These are phyloP conservation scores for Anastrepha obliqua DNA, from an alignment of 1,140 invertebrate genomes.

Conservation along the genomic window DNA sequence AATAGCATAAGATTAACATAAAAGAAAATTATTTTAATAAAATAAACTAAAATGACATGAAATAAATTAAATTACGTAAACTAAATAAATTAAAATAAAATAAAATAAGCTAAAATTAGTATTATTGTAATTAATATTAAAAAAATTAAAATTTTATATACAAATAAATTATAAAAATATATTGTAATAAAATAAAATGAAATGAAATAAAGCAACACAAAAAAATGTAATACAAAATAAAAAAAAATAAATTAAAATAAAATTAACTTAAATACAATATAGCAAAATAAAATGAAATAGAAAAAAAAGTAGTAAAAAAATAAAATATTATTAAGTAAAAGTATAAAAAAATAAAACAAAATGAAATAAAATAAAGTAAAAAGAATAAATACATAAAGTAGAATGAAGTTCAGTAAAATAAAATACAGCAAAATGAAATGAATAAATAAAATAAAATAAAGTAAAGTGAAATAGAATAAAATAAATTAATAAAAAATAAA, in stretches of 20 bases:
- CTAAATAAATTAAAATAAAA: neutral
- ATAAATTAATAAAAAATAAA: neutral
- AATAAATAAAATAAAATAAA: constrained; percentile 4
- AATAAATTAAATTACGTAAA: neutral
- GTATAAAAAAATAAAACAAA: neutral
- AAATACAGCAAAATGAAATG: neutral
- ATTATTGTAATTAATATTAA: neutral
- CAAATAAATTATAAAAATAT: constrained; percentile 13
- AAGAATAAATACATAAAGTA: neutral
- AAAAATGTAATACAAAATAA: too few relatives aligned
- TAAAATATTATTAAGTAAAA: neutral
- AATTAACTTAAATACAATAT: neutral
- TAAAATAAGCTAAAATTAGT: neutral
- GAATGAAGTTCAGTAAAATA: neutral
- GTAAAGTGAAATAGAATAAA: neutral
- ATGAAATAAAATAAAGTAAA: neutral
- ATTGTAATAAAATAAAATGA: neutral
- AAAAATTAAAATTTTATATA: neutral
- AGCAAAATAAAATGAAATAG: neutral
- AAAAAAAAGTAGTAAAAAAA: too few relatives aligned
- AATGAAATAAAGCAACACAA: neutral
- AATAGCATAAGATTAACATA: neutral
- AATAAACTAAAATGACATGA: too few relatives aligned
- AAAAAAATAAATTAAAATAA: neutral
- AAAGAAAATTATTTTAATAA: neutral